Evolutionary conservation across 1,140 invertebrate genomes (phyloP), one percentile per base, ranked within the genome.

Genomic region (Orussus abietinus): DNA sequence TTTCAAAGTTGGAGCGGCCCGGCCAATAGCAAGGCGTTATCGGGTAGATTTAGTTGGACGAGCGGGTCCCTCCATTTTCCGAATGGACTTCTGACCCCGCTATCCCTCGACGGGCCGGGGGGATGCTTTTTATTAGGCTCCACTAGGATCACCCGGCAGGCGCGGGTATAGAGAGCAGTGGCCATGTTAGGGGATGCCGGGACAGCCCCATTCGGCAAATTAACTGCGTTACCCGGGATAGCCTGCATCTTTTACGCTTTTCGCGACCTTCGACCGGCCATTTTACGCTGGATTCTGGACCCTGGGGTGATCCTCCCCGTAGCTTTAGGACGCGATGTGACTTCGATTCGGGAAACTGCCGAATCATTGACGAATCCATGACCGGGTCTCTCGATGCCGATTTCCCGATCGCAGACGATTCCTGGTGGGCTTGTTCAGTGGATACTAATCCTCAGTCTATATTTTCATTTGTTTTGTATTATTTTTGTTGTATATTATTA

Each of bases 91-190:
- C 62, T 72, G 69, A 72, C 69, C 67, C 66, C 50, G 51, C 58
- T 46, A 51, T 53, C 53, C 50, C 47, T 53, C 45, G 51, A 36
- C 38, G 52, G 35, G 56, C 54, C 56, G 53, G 55, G 51, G 54
- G 59, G 64, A 65, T 70, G 66, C 67, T 73, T 73, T 71, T 70
- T 73, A 73, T 73, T 72, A 73, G 69, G 63, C 63, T 67, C 61
- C 47, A 35, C 38, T 48, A 62, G 62, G 59, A 67, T 69, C 66
- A 63, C 55, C 56, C 57, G 47, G 49, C 62, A 55, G 38, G 51
- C 4, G 10, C 25, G 22, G 40, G 36, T 28, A 33, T 28, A 19
- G n/a, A n/a, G n/a, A 43, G 35, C 21, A 43, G 58, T 68, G 59
- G 58, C 59, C 57, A 66, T 67, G 65, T 66, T 64, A 44, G 18